Percentiles rank a stretch among this genome's conserved stretches.
Evolutionary conservation across 2,888 invertebrate genomes (phyloP).

Genomic region (Lochmaea capreae): DNA sequence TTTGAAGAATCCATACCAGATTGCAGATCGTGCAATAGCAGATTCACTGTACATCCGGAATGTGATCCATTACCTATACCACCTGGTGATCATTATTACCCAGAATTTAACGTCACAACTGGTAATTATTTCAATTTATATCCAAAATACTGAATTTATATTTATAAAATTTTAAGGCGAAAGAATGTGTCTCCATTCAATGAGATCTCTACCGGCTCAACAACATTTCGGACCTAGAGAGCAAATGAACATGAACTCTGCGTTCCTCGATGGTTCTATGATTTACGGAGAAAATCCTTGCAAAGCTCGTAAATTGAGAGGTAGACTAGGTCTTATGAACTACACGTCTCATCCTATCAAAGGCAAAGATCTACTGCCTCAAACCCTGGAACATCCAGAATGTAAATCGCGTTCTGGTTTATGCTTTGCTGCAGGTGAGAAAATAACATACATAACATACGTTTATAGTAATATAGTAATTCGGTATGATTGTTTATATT

Average conservation of each 20-base stretch:
- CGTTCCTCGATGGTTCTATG: constrained; percentile 87
- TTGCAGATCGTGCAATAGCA: constrained; percentile 89
- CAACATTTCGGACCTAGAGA: constrained; percentile 89
- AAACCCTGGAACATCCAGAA: constrained; percentile 83
- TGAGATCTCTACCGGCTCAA: constrained; percentile 93
- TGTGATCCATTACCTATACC: constrained; percentile 95
- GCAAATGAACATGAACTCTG: constrained; percentile 94
- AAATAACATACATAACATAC: no score
- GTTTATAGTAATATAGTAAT: not conserved
- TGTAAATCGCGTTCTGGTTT: constrained; percentile 87
- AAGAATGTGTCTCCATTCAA: constrained; percentile 91
- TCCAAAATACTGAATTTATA: no score
- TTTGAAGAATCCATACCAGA: constrained; percentile 92
- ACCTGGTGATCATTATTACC: constrained; percentile 89
- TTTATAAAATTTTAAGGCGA: constrained; percentile 72
- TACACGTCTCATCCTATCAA: constrained; percentile 79
- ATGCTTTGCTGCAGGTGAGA: constrained; percentile 82
- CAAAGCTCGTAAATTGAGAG: constrained; percentile 79
- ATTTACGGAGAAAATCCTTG: constrained; percentile 92
- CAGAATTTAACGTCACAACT: constrained; percentile 80
- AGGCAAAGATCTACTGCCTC: constrained; percentile 84
- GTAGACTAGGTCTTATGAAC: constrained; percentile 85
- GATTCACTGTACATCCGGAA: constrained; percentile 89
- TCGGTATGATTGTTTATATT: constrained; percentile 9
- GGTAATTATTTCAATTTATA: constrained; percentile 6